A percentile compares a stretch with the other conserved stretches of the same genome.
These are phyloP conservation scores for Drosophila rellima DNA, from an alignment of 2,888 invertebrate genomes.

Conservation along the genomic window DNA sequence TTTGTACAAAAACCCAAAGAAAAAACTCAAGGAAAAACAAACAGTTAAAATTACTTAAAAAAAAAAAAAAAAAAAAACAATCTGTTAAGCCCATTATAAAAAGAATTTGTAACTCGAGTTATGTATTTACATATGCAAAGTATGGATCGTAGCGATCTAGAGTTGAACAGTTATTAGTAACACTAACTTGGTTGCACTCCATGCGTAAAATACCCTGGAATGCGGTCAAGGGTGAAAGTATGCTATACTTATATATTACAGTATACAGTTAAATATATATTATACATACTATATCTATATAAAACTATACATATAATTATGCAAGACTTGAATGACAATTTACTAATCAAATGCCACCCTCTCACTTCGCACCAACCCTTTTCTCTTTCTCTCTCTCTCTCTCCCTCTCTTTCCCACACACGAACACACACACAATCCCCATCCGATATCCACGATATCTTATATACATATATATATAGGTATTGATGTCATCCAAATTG, in stretches of 20 bases:
- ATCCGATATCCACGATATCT: slow-evolving; percentile 1
- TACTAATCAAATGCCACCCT: slow-evolving; percentile 60
- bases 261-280: slow-evolving; percentile 27
- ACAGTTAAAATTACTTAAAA: slow-evolving; percentile 6
- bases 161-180: slow-evolving; percentile 35
- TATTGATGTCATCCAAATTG: slow-evolving; percentile 84
- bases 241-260: slow-evolving; percentile 36
- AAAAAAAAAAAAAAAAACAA: background rate
- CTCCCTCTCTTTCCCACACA: slow-evolving; percentile 8
- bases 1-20: slow-evolving; percentile 45
- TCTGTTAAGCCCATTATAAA: slow-evolving; percentile 22
- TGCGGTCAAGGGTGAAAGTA: slow-evolving; percentile 27
- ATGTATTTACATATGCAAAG: slow-evolving; percentile 7
- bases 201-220: slow-evolving; percentile 14
- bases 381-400: slow-evolving; percentile 15
- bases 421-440: slow-evolving; percentile 3
- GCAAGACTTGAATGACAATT: slow-evolving; percentile 55
- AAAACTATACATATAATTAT: slow-evolving; percentile 2
- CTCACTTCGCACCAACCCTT: slow-evolving; percentile 18
- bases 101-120: slow-evolving; percentile 16
- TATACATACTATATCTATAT: slow-evolving; percentile 2
- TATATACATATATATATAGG: slow-evolving; percentile 62
- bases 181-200: slow-evolving; percentile 15
- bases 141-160: slow-evolving; percentile 27
- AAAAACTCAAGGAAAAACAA: slow-evolving; percentile 30